Percentiles rank a stretch among this genome's conserved stretches.
Evolutionary conservation across 2,113 vertebrate genomes (phyloP).

Genomic region (Mesitornis unicolor): DNA sequence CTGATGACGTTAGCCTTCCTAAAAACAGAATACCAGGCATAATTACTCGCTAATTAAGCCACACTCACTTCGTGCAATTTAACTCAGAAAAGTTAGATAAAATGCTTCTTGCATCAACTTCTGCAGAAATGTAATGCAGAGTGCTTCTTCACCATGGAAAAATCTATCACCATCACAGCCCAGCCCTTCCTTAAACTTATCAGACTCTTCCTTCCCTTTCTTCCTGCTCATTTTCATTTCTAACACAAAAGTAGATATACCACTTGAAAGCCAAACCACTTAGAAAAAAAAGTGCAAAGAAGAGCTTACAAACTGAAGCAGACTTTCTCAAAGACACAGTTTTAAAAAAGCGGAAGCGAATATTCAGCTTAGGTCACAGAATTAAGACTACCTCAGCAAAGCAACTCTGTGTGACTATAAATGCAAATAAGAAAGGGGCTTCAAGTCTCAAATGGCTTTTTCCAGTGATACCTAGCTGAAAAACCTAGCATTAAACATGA

Average conservation of each 20-base stretch:
- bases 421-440: neutral
- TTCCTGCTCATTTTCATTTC: neutral
- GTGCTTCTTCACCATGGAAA: neutral
- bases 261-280: neutral
- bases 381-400: neutral
- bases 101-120: neutral
- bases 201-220: neutral
- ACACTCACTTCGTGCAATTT: rapidly evolving
- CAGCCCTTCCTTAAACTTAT: neutral
- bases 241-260: neutral
- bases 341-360: neutral
- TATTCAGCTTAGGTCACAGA: neutral
- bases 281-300: neutral
- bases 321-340: neutral
- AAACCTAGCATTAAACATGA: rapidly evolving
- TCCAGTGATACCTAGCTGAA: neutral
- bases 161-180: neutral
- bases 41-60: rapidly evolving
- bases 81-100: neutral
- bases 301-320: neutral
- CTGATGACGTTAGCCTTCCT: rapidly evolving
- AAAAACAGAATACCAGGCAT: rapidly evolving
- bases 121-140: neutral
- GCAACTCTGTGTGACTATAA: rapidly evolving
- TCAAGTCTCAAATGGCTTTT: neutral